Percentiles rank a stretch among this genome's conserved stretches.
phyloP scores from a whole-genome alignment of 2,113 vertebrate genomes.

The Vulpes vulpes region DNA sequence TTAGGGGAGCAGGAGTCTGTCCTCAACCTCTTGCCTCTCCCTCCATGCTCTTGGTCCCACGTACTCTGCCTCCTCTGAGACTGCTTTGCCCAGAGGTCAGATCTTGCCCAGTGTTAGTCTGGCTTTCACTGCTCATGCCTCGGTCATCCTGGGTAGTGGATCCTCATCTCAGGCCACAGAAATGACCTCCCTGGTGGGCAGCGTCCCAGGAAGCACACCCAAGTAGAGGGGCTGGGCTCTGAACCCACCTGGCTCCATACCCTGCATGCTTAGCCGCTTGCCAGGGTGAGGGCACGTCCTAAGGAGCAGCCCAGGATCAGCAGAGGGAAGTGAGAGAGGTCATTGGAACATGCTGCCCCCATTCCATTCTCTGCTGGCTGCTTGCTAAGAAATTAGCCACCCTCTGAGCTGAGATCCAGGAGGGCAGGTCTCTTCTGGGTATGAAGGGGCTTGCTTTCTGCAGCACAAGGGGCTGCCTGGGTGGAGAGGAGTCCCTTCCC shows the following conservation, averaged over 20 bases:
- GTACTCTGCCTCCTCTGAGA: not conserved
- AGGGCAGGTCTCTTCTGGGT: not conserved
- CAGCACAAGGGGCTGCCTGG: not conserved
- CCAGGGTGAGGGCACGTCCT: not conserved
- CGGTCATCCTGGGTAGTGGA: not conserved
- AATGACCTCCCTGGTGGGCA: not conserved
- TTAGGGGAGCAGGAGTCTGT: not conserved
- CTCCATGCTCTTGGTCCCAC: not conserved
- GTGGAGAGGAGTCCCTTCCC: not conserved
- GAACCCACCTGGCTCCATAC: not conserved
- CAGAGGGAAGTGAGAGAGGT: not conserved
- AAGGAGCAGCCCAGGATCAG: not conserved
- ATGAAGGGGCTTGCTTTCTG: not conserved
- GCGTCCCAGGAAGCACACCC: not conserved
- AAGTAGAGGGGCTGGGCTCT: not conserved
- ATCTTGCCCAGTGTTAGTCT: not conserved
- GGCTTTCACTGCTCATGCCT: not conserved
- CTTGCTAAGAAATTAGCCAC: not conserved
- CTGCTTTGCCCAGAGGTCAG: not conserved
- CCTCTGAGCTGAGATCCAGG: not conserved
- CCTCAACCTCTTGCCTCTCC: not conserved
- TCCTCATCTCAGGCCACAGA: not conserved
- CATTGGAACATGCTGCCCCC: not conserved
- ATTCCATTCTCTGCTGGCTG: not conserved
- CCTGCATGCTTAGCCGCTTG: not conserved